Base-by-base conservation (phyloP, 2,113 vertebrate genomes). In the Eulemur macaco region DNA sequence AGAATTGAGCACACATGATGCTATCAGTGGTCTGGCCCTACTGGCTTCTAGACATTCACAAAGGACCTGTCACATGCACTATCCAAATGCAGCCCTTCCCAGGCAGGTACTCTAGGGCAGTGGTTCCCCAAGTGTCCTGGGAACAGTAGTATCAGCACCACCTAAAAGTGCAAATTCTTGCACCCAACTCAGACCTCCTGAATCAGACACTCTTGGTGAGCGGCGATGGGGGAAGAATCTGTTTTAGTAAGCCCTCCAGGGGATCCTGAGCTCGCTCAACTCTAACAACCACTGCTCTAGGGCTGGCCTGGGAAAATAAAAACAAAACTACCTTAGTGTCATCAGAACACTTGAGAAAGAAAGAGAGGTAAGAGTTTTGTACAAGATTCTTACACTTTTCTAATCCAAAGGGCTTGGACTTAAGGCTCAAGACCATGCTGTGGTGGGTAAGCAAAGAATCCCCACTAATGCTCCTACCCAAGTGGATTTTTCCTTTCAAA, bases 261-360 rank as follows among this genome's bases (percentile, higher is more conserved):
- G 25, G 66, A 52, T 29, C 45, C 54, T 85, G 23, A 66, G 37
- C 34, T 52, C 71, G 21, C 29, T 68, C 73, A 39, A 88, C 80
- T 80, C 54, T 42, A 45, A 80, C 68, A 77, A 29, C 63, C 45
- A 52, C 20, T 50, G 7, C 23, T 94, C 39, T 73, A 45, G 29
- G 80, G 56, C 45, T 1, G 25, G 66, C 10, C 66, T 47, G 14
- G 13, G 39, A 64, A 78, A 78, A 76, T 23, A 39, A 76, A 89
- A 73, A n/a, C 21, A 82, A 52, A 89, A 96, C 4, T 37, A 93
- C 18, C 25, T 23, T 20, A 25, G 21, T n/a, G n/a, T 78, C 93
- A 58, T 69, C 17, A 71, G 52, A 83, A 82, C 47, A 52, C 29
- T 4, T 50, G 27, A 95, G 60, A 66, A 90, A 68, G 47, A 69